Percentiles rank a stretch among this genome's conserved stretches.
These are phyloP conservation scores for Scalopus aquaticus DNA, from an alignment of 2,113 vertebrate genomes.

Conservation along the genomic window DNA sequence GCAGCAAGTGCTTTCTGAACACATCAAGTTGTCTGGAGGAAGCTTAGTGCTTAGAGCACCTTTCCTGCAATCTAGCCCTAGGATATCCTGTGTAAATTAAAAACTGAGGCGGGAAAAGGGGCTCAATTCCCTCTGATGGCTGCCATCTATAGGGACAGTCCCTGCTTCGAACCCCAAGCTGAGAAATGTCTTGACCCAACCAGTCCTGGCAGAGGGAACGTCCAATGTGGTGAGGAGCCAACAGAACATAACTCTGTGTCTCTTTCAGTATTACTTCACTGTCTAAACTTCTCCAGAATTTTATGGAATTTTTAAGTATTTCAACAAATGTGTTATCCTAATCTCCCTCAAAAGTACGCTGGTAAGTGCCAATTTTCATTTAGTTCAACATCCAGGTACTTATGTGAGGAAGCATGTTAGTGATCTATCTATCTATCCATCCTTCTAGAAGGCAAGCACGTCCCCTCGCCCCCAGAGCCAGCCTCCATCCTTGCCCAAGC, in stretches of 20 bases:
- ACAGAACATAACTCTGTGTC: neutral
- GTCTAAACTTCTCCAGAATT: neutral
- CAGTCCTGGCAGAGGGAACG: neutral
- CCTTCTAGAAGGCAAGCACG: too few relatives aligned
- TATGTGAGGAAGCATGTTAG: neutral
- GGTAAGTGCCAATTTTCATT: neutral
- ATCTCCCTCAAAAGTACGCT: neutral
- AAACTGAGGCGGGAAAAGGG: fast-evolving
- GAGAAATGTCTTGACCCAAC: neutral
- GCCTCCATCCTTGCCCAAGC: too few relatives aligned
- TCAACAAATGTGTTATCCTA: neutral
- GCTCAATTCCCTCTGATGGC: fast-evolving
- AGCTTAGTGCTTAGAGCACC: neutral
- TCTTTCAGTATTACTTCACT: neutral
- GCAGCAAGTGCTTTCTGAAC: neutral
- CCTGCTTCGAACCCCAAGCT: neutral
- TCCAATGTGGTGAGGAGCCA: neutral
- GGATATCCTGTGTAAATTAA: fast-evolving
- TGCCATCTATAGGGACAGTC: neutral
- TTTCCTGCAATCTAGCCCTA: neutral
- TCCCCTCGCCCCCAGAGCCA: too few relatives aligned
- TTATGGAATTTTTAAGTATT: neutral
- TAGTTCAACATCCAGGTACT: neutral
- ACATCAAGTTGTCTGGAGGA: neutral
- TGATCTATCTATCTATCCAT: neutral